phyloP scores from a whole-genome alignment of 2,797 vertebrate genomes.

The Takifugu rubripes region DNA sequence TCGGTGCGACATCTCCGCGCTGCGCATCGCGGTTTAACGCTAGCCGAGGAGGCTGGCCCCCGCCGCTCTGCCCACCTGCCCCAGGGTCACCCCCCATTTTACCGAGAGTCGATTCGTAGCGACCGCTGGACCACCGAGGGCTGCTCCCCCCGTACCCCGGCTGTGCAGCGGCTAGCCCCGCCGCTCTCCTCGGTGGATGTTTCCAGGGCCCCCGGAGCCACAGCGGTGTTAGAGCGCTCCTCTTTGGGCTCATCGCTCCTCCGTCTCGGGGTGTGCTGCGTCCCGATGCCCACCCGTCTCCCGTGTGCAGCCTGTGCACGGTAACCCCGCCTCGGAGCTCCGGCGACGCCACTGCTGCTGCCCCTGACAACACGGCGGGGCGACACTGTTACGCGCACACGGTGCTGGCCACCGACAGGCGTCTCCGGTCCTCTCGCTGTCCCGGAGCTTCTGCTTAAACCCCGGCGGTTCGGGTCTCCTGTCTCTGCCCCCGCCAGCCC shows the following conservation, averaged over 20 bases:
- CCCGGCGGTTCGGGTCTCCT: neutral
- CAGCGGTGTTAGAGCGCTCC: constrained; percentile 21
- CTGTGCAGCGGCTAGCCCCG: constrained; percentile 15
- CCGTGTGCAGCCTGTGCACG: constrained; percentile 15
- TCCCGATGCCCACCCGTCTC: constrained; percentile 32
- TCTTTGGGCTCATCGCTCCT: constrained; percentile 24
- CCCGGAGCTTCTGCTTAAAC: no score
- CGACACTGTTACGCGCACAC: constrained; percentile 36
- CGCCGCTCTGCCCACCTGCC: constrained; percentile 51
- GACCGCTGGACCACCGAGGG: constrained; percentile 37
- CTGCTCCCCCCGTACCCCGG: constrained; percentile 2
- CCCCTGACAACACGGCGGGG: constrained; percentile 41
- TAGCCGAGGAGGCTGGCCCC: constrained; percentile 72
- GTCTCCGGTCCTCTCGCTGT: no score
- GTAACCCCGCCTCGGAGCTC: constrained; percentile 2
- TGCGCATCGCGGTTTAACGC: constrained; percentile 61
- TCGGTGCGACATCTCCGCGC: constrained; percentile 66
- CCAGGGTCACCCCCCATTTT: constrained; percentile 39
- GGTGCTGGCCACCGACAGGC: neutral
- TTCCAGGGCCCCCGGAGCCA: constrained; percentile 40
- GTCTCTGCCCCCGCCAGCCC: constrained; percentile 9
- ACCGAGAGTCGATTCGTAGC: constrained; percentile 45
- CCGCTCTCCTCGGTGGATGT: neutral
- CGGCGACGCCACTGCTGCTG: constrained; percentile 37
- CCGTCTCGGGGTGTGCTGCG: constrained; percentile 36